Evolutionary conservation across 2,888 invertebrate genomes (phyloP).

Genomic region (Byasa hedistus): DNA sequence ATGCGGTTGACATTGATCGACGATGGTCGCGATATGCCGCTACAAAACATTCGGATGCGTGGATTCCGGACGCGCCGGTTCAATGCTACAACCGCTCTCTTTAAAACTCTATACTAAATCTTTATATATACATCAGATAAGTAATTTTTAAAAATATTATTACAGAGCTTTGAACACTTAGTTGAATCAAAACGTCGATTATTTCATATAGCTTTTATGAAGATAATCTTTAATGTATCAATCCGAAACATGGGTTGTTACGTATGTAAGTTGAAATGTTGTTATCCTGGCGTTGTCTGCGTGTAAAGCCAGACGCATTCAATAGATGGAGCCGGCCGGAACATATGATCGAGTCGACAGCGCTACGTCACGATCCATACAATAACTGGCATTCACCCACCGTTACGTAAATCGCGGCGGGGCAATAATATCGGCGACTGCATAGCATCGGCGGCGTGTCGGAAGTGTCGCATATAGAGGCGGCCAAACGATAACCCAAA

Average conservation of each 20-base stretch:
- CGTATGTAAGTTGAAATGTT: no score
- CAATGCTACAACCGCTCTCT: constrained; percentile 64
- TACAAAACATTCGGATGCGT: constrained; percentile 63
- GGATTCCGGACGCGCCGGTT: constrained; percentile 66
- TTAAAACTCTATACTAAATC: not conserved
- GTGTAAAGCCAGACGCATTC: not conserved
- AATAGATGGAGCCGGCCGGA: not conserved
- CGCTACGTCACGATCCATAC: constrained; percentile 48
- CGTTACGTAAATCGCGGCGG: constrained; percentile 55
- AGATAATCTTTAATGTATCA: not conserved
- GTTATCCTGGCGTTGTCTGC: not conserved
- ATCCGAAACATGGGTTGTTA: not conserved
- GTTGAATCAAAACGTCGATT: not conserved
- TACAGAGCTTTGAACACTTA: no score
- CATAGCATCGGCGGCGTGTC: constrained; percentile 63
- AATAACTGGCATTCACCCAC: constrained; percentile 49
- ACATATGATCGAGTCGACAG: constrained; percentile 41
- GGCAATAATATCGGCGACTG: constrained; percentile 61
- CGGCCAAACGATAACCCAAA: constrained; percentile 76
- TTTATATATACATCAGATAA: no score
- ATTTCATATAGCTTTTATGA: not conserved
- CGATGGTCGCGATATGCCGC: constrained; percentile 66
- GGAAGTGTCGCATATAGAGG: constrained; percentile 75
- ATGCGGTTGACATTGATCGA: constrained; percentile 79
- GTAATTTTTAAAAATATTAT: no score